Evolutionary conservation across 2,888 invertebrate genomes (phyloP).

Genomic region (Pyrocoelia pectoralis): DNA sequence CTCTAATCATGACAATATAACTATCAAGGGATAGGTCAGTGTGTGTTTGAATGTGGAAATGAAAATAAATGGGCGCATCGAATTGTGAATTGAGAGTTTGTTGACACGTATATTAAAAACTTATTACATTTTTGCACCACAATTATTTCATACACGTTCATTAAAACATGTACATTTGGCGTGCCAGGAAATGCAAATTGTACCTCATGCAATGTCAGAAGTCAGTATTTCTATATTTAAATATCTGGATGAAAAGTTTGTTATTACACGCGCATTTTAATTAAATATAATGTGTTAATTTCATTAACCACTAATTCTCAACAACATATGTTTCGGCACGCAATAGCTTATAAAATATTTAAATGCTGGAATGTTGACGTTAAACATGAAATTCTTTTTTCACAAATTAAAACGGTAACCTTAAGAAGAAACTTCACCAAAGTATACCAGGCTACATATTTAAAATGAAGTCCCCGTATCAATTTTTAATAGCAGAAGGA

Average conservation of each 20-base stretch:
- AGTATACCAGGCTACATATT: too few species aligned
- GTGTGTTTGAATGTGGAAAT: background rate
- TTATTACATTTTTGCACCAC: slow-evolving; percentile 29
- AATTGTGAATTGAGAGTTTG: slow-evolving; percentile 11
- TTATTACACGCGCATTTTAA: slow-evolving; percentile 34
- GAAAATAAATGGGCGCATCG: background rate
- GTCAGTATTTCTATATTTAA: slow-evolving; percentile 27
- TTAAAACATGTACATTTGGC: slow-evolving; percentile 28
- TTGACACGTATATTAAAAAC: slow-evolving; percentile 11
- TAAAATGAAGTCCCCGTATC: too few species aligned
- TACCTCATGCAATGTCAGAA: slow-evolving; percentile 31
- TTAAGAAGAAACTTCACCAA: too few species aligned
- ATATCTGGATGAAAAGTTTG: slow-evolving; percentile 29
- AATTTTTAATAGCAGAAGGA: background rate
- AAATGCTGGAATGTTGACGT: slow-evolving; percentile 6
- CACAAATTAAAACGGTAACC: background rate
- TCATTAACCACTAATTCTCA: slow-evolving; percentile 35
- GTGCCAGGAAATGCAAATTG: slow-evolving; percentile 37
- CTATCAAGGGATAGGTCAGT: slow-evolving; percentile 9
- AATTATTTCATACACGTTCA: slow-evolving; percentile 22
- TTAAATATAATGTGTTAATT: slow-evolving; percentile 41
- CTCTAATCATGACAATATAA: slow-evolving; percentile 6
- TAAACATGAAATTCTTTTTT: background rate
- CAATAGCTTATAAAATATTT: slow-evolving; percentile 17
- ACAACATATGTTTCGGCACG: slow-evolving; percentile 30